Percentiles rank a stretch among this genome's conserved stretches.
Evolutionary conservation across 1,140 invertebrate genomes (phyloP).

Genomic region (Bombus confusus): DNA sequence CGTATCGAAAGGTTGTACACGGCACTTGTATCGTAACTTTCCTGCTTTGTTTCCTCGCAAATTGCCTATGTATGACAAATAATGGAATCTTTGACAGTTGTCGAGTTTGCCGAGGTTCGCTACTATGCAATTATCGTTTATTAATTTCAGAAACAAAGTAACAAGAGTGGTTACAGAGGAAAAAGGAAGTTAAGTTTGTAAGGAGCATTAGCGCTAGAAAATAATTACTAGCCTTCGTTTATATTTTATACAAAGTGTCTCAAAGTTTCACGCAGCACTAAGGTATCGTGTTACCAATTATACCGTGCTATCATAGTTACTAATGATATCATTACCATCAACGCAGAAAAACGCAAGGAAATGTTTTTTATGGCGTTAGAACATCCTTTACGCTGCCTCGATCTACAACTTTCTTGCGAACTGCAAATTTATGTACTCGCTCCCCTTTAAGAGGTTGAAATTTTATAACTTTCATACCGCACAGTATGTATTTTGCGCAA

Average conservation of each 20-base stretch:
- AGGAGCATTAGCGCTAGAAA: conserved; percentile 26
- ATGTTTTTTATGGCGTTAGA: conserved; percentile 23
- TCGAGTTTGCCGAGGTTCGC: neutral
- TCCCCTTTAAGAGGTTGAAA: neutral
- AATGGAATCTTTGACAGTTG: neutral
- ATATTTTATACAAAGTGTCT: conserved; percentile 64
- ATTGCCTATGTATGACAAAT: neutral
- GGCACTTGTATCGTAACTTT: neutral
- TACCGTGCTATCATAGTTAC: conserved; percentile 60
- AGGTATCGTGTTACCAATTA: conserved; percentile 68
- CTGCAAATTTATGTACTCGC: conserved; percentile 29
- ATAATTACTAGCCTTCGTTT: conserved; percentile 64
- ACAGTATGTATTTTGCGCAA: neutral
- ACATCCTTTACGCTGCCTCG: conserved; percentile 18
- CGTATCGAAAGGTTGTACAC: too few relatives aligned
- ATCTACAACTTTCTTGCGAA: conserved; percentile 24
- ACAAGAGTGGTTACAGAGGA: conserved; percentile 1
- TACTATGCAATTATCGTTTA: conserved; percentile 19
- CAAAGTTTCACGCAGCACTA: conserved; percentile 57
- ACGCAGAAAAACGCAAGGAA: conserved; percentile 53
- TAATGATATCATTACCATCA: conserved; percentile 63
- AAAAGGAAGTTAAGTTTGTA: conserved; percentile 22
- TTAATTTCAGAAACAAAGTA: conserved; percentile 36
- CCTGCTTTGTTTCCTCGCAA: neutral
- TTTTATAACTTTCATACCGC: neutral